Base-by-base conservation (phyloP, 2,797 vertebrate species). In the Acestrorhynchus altus region DNA sequence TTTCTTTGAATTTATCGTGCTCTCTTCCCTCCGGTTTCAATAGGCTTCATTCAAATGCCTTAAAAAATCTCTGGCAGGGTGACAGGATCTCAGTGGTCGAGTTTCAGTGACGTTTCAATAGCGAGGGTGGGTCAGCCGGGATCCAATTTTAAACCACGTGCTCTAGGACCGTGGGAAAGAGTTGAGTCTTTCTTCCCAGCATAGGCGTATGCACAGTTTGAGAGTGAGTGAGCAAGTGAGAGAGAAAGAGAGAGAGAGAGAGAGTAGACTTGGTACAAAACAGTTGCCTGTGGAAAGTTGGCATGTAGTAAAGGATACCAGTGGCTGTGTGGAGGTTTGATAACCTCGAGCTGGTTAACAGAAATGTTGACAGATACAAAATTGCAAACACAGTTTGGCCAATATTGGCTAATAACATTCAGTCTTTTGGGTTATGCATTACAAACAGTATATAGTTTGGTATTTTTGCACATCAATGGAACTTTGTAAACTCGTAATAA, bases 131-230 rank as follows among this genome's bases (percentile, higher is more conserved):
- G 90, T 90, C 92, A 90, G 88, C 83, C 86, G 71, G 86, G 89
- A 91, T 94, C 93, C 95, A 94, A 97, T 96, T 99, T 95, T 97
- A 96, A 96, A 96, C 96, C 95, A 98, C 96, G 96, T 97, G 96
- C 95, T 90, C 89, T 88, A 93, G 88, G 96, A 99, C 96, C 96
- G 97, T 99, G 97, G 97, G 97, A 99, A 99, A 96, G 95, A 96
- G 94, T 94, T 92, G 95, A 95, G 95, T 91, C 91, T 96, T 97
- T 97, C 95, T 98, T 98, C 97, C 97, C 97, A 98, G 96, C 95
- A 83, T 94, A 92, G 83, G 81, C 72, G 78, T 83, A 79, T 81
- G 49, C 83, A 79, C 68, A 78, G 81, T 74, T 72, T 69, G 57
- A 79, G 63, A 75, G 75, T 69, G 16, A 52, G 79, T 72, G 73